Base-by-base conservation (phyloP, 2,888 invertebrate species). In the Nomada ferruginata region DNA sequence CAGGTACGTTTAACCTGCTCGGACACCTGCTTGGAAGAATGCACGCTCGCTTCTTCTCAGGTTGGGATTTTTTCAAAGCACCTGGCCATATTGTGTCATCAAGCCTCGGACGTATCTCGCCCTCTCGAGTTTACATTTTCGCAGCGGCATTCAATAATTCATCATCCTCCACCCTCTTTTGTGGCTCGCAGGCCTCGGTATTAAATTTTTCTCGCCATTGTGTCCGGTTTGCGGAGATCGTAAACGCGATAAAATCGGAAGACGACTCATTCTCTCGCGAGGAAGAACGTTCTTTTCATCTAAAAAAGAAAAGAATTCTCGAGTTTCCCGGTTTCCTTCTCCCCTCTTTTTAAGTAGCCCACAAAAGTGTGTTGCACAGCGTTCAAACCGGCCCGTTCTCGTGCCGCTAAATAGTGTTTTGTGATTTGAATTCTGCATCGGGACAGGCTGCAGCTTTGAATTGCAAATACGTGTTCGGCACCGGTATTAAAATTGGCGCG, bases 1-100 rank as follows among this genome's bases (percentile, higher is more conserved):
- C 60, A 81, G 83, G 79, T 84, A 69, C 72, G 52, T 57, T 70
- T 75, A 75, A 83, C 78, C 77, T 71, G 80, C 26, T 26, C 73
- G 61, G 70, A 79, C 89, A 87, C 89, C 87, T 87, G 87, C 60
- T 44, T 72, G 53, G 63, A 69, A 81, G 82, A 87, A 76, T 59
- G 59, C 53, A 63, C 63, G 20, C 64, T n/a, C 63, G 50, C 20
- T 9, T 20, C 70, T 70, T 26, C 64, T 61, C 29, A 59, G 53
- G 55, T 59, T 70, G 26, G 61, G 71, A 53, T 52, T 75, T 76
- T 86, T 79, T 57, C 36, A 68, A 64, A 74, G 44, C 87, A 86
- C 77, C 89, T 86, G 87, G 53, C 72, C 60, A 68, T 13, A 55
- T 64, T 57, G 77, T 79, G 76, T 82, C 79, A 66, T 65, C 76